Conservation (phyloP, 2,888 invertebrate species). For the Penaeus monodon region DNA sequence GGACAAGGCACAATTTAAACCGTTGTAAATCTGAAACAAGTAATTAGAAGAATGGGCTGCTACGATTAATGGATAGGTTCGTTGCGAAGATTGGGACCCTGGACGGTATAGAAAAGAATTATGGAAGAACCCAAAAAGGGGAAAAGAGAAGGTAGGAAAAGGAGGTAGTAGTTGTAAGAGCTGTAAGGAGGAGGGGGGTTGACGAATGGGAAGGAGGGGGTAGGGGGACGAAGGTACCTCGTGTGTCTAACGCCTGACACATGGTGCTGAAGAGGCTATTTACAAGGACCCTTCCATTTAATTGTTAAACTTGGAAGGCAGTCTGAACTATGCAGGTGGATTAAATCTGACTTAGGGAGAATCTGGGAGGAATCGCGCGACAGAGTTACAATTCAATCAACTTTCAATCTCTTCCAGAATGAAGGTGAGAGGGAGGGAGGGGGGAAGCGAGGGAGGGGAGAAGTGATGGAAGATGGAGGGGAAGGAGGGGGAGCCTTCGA, state of each 20-base stretch:
- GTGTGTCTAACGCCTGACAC: slow-evolving; percentile 42
- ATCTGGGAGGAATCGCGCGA: slow-evolving; percentile 8
- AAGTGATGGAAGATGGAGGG: not conserved
- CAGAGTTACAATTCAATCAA: slow-evolving; percentile 8
- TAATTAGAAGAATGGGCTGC: too few relatives aligned
- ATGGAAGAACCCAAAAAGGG: not conserved
- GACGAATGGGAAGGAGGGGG: not conserved
- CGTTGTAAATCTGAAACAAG: too few relatives aligned
- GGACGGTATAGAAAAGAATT: not conserved
- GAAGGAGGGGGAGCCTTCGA: not conserved
- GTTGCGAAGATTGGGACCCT: too few relatives aligned
- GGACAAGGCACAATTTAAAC: too few relatives aligned
- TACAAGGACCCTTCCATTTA: slow-evolving; percentile 42
- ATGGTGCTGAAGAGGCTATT: slow-evolving; percentile 40
- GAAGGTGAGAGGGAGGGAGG: not conserved
- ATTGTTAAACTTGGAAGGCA: slow-evolving; percentile 53
- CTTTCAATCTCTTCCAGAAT: not conserved
- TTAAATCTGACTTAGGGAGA: slow-evolving; percentile 24
- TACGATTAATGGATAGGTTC: too few relatives aligned
- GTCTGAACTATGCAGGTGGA: slow-evolving; percentile 23
- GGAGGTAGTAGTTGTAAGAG: not conserved
- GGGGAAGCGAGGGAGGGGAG: not conserved
- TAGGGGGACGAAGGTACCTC: not conserved
- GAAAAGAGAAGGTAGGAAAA: not conserved
- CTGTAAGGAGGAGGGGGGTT: not conserved